Base-by-base conservation (phyloP, 2,797 vertebrate genomes). In the Triplophysa yarkandensis region DNA sequence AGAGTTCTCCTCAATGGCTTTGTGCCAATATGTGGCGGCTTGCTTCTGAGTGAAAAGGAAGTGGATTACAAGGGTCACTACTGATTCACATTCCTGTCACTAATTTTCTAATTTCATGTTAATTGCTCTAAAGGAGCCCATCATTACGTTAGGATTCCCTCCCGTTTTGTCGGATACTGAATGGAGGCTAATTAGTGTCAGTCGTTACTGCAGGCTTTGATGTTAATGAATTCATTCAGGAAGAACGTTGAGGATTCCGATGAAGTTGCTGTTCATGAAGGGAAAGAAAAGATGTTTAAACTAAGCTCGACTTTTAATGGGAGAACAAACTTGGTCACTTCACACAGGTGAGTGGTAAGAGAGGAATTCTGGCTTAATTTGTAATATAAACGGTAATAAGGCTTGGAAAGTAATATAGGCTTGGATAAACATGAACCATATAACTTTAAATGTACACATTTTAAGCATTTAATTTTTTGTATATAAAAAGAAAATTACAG, bases 11-110 rank as follows among this genome's bases (percentile, higher is more conserved):
- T 21, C 16, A 30, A 36, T 63, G 25, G 48, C 58, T 36, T 25
- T 16, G 21, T 19, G 44, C 30, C 17, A 21, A 25, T 30, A n/a
- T 67, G 55, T 70, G 36, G 54, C 6, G 32, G 63, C 21, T 23
- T 62, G 63, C 27, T 4, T 54, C 52, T 66, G 75, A 50, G 44
- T 36, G 25, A 72, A 66, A 79, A 62, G 34, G 16, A 74, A 77
- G 67, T 41, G 57, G 36, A 48, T n/a, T 43, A 63, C 48, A 72
- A 68, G 57, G 83, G 82, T 83, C 85, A 76, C 34, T 61, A 36
- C 69, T 84, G 72, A 85, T 86, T 86, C 78, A 75, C 60, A 78
- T 79, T 82, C 79, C 54, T 83, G 78, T 81, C 80, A 82, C 74
- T 83, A 57, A 79, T 84, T 79, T 76, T 67, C 69, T 60, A 73